These are phyloP conservation scores for Ochropleura plecta DNA, from an alignment of 2,888 invertebrate genomes.

Conservation along the genomic window DNA sequence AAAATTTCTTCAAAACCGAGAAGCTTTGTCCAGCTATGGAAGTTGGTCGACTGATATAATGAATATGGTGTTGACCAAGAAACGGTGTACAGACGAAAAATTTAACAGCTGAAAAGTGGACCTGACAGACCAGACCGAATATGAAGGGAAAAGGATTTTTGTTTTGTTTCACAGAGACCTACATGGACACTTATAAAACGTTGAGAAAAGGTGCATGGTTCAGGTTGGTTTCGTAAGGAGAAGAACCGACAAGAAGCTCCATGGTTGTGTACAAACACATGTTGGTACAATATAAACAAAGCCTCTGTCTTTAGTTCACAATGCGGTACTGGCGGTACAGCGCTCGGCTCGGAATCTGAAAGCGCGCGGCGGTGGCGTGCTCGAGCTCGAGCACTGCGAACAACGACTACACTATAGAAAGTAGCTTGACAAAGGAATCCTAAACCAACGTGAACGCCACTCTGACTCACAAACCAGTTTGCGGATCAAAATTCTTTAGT, in stretches of 20 bases:
- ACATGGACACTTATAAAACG: too few relatives aligned
- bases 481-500: constrained; percentile 42
- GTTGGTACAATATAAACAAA: background rate
- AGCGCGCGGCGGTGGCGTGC: constrained; percentile 13
- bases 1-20: background rate
- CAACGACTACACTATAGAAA: constrained; percentile 51
- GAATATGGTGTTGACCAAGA: background rate
- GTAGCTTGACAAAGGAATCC: constrained; percentile 64
- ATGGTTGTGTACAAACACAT: background rate
- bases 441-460: constrained; percentile 35
- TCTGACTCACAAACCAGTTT: constrained; percentile 63
- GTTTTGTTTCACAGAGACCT: too few relatives aligned
- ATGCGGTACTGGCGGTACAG: constrained; percentile 10
- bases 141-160: too few relatives aligned
- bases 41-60: too few relatives aligned
- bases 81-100: background rate
- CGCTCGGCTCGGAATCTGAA: constrained; percentile 17
- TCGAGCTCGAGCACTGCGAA: constrained; percentile 14
- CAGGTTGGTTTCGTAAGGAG: too few relatives aligned
- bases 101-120: background rate
- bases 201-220: too few relatives aligned
- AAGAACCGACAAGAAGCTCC: too few relatives aligned
- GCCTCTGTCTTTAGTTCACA: background rate
- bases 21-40: background rate
- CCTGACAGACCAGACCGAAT: background rate